Evolutionary conservation across 2,797 vertebrate species (phyloP).

Genomic region (Luscinia megarhynchos): DNA sequence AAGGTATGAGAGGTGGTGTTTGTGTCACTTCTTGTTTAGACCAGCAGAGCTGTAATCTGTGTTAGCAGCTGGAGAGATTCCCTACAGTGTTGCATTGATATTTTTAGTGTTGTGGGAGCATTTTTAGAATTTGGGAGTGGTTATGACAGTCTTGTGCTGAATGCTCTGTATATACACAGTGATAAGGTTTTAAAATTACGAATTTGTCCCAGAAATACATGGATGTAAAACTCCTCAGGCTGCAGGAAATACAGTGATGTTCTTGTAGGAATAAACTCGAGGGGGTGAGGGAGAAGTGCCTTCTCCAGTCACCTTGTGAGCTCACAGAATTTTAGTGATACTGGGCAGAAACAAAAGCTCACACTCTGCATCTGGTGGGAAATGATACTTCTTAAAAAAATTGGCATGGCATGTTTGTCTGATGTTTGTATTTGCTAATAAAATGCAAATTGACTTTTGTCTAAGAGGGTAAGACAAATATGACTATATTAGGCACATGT

Average conservation of each 20-base stretch:
- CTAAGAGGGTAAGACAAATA: neutral
- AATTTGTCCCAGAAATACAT: neutral
- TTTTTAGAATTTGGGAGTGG: neutral
- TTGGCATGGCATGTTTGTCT: neutral
- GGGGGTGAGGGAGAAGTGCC: neutral
- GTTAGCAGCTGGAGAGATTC: neutral
- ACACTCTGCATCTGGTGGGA: neutral
- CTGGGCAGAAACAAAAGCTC: neutral
- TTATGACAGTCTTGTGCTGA: neutral
- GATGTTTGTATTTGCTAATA: neutral
- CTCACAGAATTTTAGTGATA: neutral
- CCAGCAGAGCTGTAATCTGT: neutral
- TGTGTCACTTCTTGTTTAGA: neutral
- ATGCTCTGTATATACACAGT: neutral
- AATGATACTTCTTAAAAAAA: neutral
- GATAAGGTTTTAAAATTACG: rapidly evolving
- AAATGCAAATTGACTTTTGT: neutral
- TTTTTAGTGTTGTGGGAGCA: neutral
- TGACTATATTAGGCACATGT: neutral
- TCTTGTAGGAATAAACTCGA: neutral
- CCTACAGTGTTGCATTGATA: neutral
- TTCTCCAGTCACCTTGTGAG: neutral
- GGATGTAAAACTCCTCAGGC: neutral
- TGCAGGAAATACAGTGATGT: neutral
- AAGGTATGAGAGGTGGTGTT: neutral